A percentile compares a stretch with the other conserved stretches of the same genome.
phyloP scores from a whole-genome alignment of 2,113 vertebrate genomes.

The Dasyprocta punctata region DNA sequence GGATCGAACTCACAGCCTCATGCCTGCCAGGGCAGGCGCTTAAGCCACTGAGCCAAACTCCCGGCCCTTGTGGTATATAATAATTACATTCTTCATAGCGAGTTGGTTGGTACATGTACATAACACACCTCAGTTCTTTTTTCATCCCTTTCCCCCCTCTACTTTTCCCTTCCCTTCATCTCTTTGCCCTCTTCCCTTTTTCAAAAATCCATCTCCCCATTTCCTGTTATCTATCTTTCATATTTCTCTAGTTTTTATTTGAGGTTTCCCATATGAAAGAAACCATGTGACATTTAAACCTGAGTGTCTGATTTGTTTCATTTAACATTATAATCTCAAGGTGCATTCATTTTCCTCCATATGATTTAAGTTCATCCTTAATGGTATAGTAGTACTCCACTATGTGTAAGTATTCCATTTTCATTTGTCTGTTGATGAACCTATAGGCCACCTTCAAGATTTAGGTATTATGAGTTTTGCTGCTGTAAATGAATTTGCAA shows the following conservation, averaged over 20 bases:
- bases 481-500: neutral
- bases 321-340: neutral
- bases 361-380: neutral
- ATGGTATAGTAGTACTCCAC: neutral
- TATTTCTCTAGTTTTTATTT: neutral
- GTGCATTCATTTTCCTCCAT: neutral
- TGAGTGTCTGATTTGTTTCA: neutral
- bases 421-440: neutral
- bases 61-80: neutral
- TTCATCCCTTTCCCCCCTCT: neutral
- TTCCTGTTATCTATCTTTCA: neutral
- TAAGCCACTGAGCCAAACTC: no score
- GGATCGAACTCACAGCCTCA: no score
- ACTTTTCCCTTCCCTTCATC: neutral
- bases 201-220: neutral
- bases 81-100: neutral
- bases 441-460: neutral
- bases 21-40: no score
- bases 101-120: neutral
- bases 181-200: neutral
- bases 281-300: neutral
- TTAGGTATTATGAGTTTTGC: neutral
- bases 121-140: neutral
- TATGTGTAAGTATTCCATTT: neutral
- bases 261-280: neutral